These are phyloP conservation scores for Cochlearius cochlearius DNA, from an alignment of 2,113 vertebrate genomes.

Conservation along the genomic window DNA sequence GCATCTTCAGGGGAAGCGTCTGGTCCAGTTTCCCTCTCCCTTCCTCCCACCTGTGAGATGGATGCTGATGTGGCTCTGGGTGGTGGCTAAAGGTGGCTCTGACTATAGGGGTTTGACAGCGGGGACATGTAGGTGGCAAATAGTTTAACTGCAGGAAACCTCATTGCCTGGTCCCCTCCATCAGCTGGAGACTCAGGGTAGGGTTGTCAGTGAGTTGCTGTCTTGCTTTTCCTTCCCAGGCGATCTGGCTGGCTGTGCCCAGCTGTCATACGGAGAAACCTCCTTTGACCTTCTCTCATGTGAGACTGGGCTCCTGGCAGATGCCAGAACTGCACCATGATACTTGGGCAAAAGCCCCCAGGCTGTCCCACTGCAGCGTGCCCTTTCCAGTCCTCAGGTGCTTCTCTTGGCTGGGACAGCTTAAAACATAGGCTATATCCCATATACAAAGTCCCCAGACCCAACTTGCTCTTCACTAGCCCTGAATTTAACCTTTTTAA, in stretches of 20 bases:
- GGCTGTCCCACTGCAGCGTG: background rate
- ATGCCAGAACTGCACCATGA: background rate
- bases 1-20: background rate
- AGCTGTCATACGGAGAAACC: background rate
- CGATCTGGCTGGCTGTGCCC: background rate
- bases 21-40: background rate
- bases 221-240: background rate
- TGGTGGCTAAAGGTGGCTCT: background rate
- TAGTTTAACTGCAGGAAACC: background rate
- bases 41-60: background rate
- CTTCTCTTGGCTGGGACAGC: background rate
- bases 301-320: background rate
- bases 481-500: background rate
- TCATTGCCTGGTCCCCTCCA: background rate
- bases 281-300: background rate
- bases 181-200: background rate
- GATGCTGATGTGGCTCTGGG: background rate
- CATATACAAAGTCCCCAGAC: background rate
- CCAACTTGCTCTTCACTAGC: background rate
- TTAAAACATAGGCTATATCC: background rate
- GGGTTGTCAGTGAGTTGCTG: background rate
- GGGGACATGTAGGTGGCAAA: accelerated
- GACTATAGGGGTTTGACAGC: background rate
- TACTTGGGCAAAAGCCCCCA: background rate
- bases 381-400: background rate